Base-by-base conservation (phyloP, 2,888 invertebrate species). In the Ctenicera cuprea region DNA sequence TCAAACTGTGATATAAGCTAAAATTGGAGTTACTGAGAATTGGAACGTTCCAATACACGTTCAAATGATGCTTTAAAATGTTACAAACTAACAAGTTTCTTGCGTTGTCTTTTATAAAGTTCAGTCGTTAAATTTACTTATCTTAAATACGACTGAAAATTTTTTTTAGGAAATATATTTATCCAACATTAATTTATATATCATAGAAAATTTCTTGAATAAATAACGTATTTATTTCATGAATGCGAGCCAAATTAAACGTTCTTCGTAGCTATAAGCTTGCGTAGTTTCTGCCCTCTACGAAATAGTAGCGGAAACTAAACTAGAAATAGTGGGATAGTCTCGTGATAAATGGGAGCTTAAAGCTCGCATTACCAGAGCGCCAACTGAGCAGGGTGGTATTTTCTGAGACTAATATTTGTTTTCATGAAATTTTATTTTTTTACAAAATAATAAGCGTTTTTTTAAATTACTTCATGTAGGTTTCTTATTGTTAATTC, bases 281-380 rank as follows among this genome's bases (percentile, higher is more conserved):
- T 37, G 45, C 67, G 62, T 74, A 77, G 71, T 76, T 75, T 70
- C 73, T 78, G 83, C 85, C 85, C 80, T 83, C 85, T 85, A 81
- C 80, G 78, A 74, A 80, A 80, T 83, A 83, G 81, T 82, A 83
- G 85, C 81, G 78, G 76, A 83, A 85, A 81, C 82, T 83, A 80
- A 61, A 64, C 63, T 62, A 57, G 38, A 33, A 62, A 73, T 73
- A 68, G 73, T 73, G 33, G 52, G 43, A 73, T 68, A 68, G 68
- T 63, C 61, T 45, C 54, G 30, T 70, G 38, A 70, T 70, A 62
- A 52, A 63, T 62, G 33, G 12, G 41, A 70, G 62, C 69, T 70
- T 50, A 52, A 69, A 69, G 62, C 62, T 63, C 30, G 37, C 45
- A n/a, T 20, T 68, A 22, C 48, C 14, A 38, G 30, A 69, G 61